Conservation (phyloP, 2,797 vertebrate genomes). For the Gobio occitaniae region DNA sequence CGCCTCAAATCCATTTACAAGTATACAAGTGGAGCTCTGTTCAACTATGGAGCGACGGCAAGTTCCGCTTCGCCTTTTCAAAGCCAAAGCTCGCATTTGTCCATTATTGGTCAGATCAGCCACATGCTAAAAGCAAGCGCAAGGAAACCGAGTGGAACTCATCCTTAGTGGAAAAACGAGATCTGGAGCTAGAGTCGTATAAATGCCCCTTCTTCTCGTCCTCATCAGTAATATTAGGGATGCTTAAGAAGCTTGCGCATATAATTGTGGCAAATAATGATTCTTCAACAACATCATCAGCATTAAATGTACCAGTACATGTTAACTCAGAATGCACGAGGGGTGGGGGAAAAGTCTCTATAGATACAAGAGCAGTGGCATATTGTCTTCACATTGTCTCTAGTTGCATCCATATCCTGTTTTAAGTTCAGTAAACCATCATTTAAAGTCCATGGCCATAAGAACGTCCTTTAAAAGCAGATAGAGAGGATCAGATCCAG, state of each 20-base stretch:
- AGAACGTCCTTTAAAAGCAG: constrained; percentile 48
- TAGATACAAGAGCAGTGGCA: constrained; percentile 48
- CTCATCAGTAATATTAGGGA: constrained; percentile 38
- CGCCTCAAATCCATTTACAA: constrained; percentile 55
- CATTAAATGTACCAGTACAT: constrained; percentile 51
- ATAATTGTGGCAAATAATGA: constrained; percentile 48
- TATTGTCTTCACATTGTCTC: constrained; percentile 52
- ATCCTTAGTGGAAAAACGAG: constrained; percentile 23
- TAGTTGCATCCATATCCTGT: constrained; percentile 55
- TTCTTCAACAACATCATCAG: constrained; percentile 49
- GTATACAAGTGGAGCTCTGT: constrained; percentile 55
- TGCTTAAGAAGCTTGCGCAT: constrained; percentile 43
- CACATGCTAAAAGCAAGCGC: constrained; percentile 51
- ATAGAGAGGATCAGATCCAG: constrained; percentile 31
- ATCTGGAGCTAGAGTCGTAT: constrained; percentile 25
- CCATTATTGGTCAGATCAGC: constrained; percentile 45
- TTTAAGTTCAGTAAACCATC: constrained; percentile 49
- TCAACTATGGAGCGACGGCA: constrained; percentile 37
- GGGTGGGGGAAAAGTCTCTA: not conserved
- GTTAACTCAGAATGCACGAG: constrained; percentile 48
- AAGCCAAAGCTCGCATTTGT: constrained; percentile 36
- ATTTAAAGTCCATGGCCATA: constrained; percentile 43
- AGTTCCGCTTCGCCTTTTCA: constrained; percentile 21
- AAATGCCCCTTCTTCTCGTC: constrained; percentile 26
- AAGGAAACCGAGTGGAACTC: constrained; percentile 43